These are phyloP conservation scores for Heliconius charithonia DNA, from an alignment of 2,888 invertebrate species.

Conservation along the genomic window DNA sequence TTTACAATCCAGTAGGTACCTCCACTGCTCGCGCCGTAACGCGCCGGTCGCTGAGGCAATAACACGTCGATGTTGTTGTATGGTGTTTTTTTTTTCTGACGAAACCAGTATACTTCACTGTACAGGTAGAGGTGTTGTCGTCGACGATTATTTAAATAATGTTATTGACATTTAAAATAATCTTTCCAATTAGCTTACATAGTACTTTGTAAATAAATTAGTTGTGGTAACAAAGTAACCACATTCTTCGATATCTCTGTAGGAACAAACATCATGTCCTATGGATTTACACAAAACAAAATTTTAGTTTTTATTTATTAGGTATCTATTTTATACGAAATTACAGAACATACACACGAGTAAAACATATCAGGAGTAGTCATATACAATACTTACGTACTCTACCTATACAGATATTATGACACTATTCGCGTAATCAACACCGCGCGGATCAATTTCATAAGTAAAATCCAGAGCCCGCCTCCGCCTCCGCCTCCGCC, in stretches of 20 bases:
- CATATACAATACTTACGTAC: too few relatives aligned
- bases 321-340: background rate
- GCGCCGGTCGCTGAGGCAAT: background rate
- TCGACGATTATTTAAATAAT: background rate
- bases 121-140: background rate
- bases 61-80: background rate
- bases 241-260: too few relatives aligned
- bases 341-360: background rate
- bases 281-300: too few relatives aligned
- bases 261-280: too few relatives aligned
- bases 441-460: constrained; percentile 42
- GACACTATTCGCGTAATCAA: constrained; percentile 45
- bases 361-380: constrained; percentile 25
- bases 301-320: background rate
- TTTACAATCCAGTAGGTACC: too few relatives aligned
- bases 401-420: constrained; percentile 26
- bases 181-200: too few relatives aligned
- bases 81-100: background rate
- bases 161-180: background rate
- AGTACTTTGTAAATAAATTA: too few relatives aligned
- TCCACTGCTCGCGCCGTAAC: too few relatives aligned
- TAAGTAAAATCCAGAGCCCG: constrained; percentile 41
- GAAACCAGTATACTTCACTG: background rate
- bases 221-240: too few relatives aligned
- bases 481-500: constrained; percentile 22